Conservation (phyloP, 2,113 vertebrate genomes). For the Limnothrissa miodon region DNA sequence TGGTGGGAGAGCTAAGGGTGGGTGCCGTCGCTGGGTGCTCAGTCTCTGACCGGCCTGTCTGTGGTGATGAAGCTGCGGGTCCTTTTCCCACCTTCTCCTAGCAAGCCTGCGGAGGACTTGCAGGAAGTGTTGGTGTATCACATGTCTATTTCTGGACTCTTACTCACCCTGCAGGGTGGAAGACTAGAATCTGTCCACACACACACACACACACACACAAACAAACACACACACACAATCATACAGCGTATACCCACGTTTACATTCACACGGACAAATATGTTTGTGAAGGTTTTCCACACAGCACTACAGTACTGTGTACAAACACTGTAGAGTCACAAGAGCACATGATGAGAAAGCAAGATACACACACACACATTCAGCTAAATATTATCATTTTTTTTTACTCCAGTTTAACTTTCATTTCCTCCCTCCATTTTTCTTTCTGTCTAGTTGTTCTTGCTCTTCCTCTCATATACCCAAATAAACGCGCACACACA, state of each 20-base stretch:
- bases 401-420: neutral
- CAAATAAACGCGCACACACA: constrained; percentile 18
- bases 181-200: neutral
- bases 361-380: constrained; percentile 14
- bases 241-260: neutral
- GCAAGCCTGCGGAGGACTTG: neutral
- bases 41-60: neutral
- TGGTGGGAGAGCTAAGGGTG: no score
- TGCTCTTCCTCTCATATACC: constrained; percentile 1
- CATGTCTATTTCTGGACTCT: constrained; percentile 34
- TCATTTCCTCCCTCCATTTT: neutral
- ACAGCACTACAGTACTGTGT: neutral
- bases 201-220: constrained; percentile 19
- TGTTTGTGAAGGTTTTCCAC: neutral
- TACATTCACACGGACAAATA: constrained; percentile 11
- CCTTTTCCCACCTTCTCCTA: neutral
- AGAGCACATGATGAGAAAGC: neutral
- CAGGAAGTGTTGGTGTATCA: constrained; percentile 33
- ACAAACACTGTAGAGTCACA: neutral
- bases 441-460: neutral
- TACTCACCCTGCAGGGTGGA: constrained; percentile 19
- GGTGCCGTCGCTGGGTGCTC: neutral
- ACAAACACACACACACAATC: neutral
- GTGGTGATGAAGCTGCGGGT: neutral
- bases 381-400: neutral